Conservation (phyloP, 2,113 vertebrate genomes). For the Canis aureus region DNA sequence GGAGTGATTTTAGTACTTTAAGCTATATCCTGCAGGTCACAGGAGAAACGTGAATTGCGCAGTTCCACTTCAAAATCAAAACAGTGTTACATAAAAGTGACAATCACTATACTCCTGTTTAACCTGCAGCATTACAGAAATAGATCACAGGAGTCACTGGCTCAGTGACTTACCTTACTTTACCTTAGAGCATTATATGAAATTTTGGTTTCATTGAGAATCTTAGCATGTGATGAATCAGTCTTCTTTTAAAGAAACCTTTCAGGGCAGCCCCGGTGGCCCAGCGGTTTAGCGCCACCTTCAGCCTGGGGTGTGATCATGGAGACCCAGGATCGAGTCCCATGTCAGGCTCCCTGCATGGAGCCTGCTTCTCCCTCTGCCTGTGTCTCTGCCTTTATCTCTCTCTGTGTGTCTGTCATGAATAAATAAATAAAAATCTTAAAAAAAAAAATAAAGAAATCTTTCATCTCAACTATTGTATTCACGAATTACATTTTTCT, state of each 20-base stretch:
- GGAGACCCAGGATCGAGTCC: no score
- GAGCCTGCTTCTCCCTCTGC: no score
- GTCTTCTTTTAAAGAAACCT: slow-evolving; percentile 9
- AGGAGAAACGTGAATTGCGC: not conserved
- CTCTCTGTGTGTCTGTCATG: no score
- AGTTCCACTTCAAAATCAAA: not conserved
- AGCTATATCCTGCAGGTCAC: not conserved
- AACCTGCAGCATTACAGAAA: not conserved
- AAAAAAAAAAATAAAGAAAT: not conserved
- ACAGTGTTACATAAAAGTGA: not conserved
- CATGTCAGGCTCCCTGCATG: no score
- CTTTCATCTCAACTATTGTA: not conserved
- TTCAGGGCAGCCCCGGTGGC: not conserved
- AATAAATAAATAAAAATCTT: no score
- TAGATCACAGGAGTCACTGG: not conserved
- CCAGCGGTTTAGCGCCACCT: no score
- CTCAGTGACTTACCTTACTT: not conserved
- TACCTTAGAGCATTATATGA: not conserved
- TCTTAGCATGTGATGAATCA: not conserved
- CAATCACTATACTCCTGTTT: not conserved
- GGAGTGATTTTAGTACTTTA: not conserved
- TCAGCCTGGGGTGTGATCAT: no score
- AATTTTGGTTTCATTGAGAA: slow-evolving; percentile 23
- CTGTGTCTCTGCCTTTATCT: no score
- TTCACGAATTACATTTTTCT: not conserved